Evolutionary conservation across 2,888 invertebrate genomes (phyloP).

Genomic region (Bibio marci): DNA sequence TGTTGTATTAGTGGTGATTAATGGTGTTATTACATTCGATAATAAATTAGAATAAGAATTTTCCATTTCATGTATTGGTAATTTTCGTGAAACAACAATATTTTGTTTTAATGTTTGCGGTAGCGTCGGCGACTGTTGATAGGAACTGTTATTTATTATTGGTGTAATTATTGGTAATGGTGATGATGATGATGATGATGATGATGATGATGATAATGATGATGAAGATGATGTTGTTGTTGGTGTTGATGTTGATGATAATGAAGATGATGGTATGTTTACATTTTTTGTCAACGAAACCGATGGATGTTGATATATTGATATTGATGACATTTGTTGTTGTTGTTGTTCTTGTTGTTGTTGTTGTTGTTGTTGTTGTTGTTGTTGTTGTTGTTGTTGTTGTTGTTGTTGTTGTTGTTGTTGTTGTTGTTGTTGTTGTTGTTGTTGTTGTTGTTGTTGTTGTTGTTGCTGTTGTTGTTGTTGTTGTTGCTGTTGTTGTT

Average conservation of each 20-base stretch:
- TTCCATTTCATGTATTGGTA: too few relatives aligned
- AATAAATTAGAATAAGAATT: too few relatives aligned
- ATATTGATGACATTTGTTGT: not conserved
- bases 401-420: too few relatives aligned
- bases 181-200: not conserved
- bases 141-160: too few relatives aligned
- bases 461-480: slow-evolving; percentile 6
- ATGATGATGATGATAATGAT: too few relatives aligned
- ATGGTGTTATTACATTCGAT: too few relatives aligned
- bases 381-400: not conserved
- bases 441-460: slow-evolving; percentile 11
- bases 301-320: too few relatives aligned
- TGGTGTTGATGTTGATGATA: not conserved
- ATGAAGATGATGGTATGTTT: slow-evolving; percentile 1
- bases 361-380: slow-evolving; percentile 14
- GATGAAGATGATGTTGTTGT: not conserved
- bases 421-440: slow-evolving; percentile 20
- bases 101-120: not conserved
- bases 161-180: not conserved
- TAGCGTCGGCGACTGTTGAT: not conserved
- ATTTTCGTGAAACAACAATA: too few relatives aligned
- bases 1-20: too few relatives aligned
- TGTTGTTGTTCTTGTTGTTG: slow-evolving; percentile 10
- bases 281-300: not conserved
- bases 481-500: slow-evolving; percentile 5